These are phyloP conservation scores for Anthopleura xanthogrammica DNA, from an alignment of 92 coral and sea anemone genomes.

Conservation along the genomic window DNA sequence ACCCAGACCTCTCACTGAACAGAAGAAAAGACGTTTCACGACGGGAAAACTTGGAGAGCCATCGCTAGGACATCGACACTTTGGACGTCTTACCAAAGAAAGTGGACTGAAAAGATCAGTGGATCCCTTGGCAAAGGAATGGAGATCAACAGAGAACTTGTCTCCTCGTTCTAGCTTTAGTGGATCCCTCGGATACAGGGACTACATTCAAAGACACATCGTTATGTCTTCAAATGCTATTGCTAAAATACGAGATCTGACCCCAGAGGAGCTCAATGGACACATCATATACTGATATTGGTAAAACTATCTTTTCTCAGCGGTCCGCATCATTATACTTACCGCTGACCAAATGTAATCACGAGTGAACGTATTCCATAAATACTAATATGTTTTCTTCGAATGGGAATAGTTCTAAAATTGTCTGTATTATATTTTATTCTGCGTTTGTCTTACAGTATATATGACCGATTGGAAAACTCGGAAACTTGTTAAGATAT, in stretches of 20 bases:
- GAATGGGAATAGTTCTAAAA: background rate
- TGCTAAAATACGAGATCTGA: slow-evolving; percentile 84
- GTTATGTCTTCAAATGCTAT: slow-evolving; percentile 82
- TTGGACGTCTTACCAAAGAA: background rate
- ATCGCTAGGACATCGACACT: slow-evolving; percentile 11
- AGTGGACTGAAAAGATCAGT: slow-evolving; percentile 5
- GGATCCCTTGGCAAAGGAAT: slow-evolving; percentile 17
- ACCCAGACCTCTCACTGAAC: background rate
- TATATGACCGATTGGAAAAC: background rate
- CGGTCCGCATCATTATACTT: background rate
- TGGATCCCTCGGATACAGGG: slow-evolving; percentile 36
- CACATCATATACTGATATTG: background rate
- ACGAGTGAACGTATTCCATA: background rate
- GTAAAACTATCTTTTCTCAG: too few species aligned
- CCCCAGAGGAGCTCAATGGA: slow-evolving; percentile 60
- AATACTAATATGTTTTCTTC: background rate
- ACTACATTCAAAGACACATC: slow-evolving; percentile 68
- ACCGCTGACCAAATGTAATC: background rate
- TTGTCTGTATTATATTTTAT: background rate
- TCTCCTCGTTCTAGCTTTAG: slow-evolving; percentile 12
- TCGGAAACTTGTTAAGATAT: too few species aligned
- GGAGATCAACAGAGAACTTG: slow-evolving; percentile 34
- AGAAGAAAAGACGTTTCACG: background rate
- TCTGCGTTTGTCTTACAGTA: background rate
- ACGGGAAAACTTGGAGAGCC: slow-evolving; percentile 29